Evolutionary conservation across 2,888 invertebrate genomes (phyloP).

Genomic region (Campoplex nolae): DNA sequence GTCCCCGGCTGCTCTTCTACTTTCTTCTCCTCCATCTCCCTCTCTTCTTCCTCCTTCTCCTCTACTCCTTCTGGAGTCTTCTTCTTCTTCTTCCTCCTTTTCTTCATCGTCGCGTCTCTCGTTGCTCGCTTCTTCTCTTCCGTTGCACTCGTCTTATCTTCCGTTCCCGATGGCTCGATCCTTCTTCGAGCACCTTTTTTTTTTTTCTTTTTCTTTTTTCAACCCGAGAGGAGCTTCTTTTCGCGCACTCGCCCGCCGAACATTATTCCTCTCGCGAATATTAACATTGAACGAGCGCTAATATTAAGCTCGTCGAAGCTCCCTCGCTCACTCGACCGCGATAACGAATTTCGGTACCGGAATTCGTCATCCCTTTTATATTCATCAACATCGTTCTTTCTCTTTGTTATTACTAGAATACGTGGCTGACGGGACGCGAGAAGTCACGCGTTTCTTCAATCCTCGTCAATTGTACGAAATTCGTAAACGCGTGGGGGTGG

Average conservation of each 20-base stretch:
- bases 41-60: constrained; percentile 30
- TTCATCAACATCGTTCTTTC: neutral
- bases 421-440: neutral
- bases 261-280: constrained; percentile 6
- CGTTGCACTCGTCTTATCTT: constrained; percentile 48
- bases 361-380: neutral
- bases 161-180: constrained; percentile 43
- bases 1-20: constrained; percentile 47
- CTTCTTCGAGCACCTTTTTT: constrained; percentile 1
- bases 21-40: constrained; percentile 31
- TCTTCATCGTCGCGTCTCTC: constrained; percentile 24
- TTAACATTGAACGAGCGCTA: neutral
- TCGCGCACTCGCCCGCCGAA: neutral
- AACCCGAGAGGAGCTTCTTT: neutral
- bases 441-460: constrained; percentile 60
- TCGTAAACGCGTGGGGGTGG: constrained; percentile 49
- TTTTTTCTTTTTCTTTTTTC: neutral
- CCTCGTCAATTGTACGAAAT: constrained; percentile 57
- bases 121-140: constrained; percentile 28
- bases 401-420: neutral
- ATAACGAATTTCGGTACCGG: neutral
- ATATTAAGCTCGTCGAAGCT: neutral
- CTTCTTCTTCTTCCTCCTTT: constrained; percentile 48
- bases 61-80: constrained; percentile 22
- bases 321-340: neutral